Percentiles rank a stretch among this genome's conserved stretches.
These are phyloP conservation scores for Sternotherus odoratus DNA, from an alignment of 2,797 vertebrate species.

Conservation along the genomic window DNA sequence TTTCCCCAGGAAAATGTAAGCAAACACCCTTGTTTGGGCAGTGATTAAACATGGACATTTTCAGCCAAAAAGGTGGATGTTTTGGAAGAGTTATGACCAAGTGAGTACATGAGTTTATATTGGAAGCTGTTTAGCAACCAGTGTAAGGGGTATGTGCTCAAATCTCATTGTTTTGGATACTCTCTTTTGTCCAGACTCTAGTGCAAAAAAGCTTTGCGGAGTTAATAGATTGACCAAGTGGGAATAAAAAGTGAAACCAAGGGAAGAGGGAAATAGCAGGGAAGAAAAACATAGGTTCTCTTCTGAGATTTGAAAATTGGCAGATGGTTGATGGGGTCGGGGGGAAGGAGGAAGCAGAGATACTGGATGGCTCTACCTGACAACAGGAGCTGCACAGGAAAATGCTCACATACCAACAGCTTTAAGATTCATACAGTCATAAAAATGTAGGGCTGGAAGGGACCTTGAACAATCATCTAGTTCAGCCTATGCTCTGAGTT, in stretches of 20 bases:
- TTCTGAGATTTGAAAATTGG: neutral
- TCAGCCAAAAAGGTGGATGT: no score
- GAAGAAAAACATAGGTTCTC: neutral
- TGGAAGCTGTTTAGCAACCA: no score
- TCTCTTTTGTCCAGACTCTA: neutral
- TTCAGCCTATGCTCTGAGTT: no score
- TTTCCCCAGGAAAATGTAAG: no score
- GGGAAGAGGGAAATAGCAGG: neutral
- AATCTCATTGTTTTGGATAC: no score
- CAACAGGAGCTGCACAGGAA: neutral
- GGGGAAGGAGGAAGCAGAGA: no score
- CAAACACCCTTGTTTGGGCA: no score
- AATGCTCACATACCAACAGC: neutral
- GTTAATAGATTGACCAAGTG: neutral
- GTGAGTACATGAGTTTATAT: no score
- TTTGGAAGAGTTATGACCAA: no score
- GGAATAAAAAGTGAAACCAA: neutral
- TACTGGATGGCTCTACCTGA: neutral
- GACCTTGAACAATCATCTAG: no score
- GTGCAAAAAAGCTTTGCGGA: neutral
- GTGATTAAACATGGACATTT: no score
- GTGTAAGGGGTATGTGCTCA: no score
- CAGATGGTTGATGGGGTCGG: neutral
- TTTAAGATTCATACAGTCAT: neutral
- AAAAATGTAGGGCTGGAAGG: neutral